Evolutionary conservation across 2,888 invertebrate species (phyloP).

Genomic region (Drosophila melanosoma): DNA sequence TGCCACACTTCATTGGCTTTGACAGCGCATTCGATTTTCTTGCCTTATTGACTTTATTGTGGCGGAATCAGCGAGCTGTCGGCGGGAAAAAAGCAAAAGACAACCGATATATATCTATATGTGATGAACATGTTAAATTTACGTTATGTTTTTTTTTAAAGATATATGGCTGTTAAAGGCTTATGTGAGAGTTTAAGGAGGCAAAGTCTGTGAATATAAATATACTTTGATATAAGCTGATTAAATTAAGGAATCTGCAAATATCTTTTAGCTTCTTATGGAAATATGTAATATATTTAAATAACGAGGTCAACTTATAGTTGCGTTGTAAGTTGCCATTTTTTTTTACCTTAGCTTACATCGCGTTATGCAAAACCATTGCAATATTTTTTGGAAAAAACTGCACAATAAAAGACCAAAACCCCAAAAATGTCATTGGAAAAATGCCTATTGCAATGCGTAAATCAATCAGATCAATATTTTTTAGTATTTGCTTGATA

Average conservation of each 20-base stretch:
- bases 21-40: constrained; percentile 64
- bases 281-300: neutral
- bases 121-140: constrained; percentile 14
- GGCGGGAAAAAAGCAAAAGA: constrained; percentile 12
- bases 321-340: neutral
- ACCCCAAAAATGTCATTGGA: constrained; percentile 4
- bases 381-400: constrained; percentile 43
- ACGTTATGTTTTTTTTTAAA: neutral
- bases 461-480: constrained; percentile 71
- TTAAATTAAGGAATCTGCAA: neutral
- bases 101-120: constrained; percentile 7
- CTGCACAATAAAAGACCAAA: constrained; percentile 10
- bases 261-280: neutral
- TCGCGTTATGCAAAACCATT: constrained; percentile 10
- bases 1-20: constrained; percentile 65
- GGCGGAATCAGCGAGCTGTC: constrained; percentile 32
- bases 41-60: constrained; percentile 76
- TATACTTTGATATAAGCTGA: neutral
- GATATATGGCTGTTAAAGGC: neutral
- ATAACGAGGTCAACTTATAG: neutral
- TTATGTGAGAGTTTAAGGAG: neutral
- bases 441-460: constrained; percentile 33
- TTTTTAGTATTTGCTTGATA: constrained; percentile 62
- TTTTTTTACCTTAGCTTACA: neutral
- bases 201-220: neutral